Base-by-base conservation (phyloP, 2,113 vertebrate species). In the Potamarius usumacintae region DNA sequence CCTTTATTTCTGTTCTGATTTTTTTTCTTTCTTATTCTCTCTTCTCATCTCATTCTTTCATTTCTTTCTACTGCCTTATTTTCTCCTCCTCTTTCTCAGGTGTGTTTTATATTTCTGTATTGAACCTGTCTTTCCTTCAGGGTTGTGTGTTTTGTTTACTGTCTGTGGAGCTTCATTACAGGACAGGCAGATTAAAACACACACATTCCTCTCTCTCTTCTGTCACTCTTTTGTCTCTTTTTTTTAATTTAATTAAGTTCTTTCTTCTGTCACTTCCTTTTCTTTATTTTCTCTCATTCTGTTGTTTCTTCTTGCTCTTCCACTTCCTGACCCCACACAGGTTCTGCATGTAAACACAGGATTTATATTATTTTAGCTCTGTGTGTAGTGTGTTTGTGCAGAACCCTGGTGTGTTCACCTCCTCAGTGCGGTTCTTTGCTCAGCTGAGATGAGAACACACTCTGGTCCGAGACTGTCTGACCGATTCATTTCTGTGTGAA, bases 141-240 rank as follows among this genome's bases (percentile, higher is more conserved):
- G 72, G 4, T 2, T 20, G 34, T 81, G 77, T 57, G 55, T 52
- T 48, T 55, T 42, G 71, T 53, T 50, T 53, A 67, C 83, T 62
- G 77, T 79, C 85, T 85, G 65, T n/a, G 34, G 55, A 22, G 53
- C 78, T 63, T 76, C 18, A 82, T 82, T 84, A 88, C 87, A 80
- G 18, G 52, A n/a, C 77, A 76, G 14, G 22, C 27, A 27, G 62
- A 83, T 82, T 82, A 82, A 30, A 30, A 74, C n/a, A 83, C 67
- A 74, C n/a, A 83, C 67, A 88, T 81, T 85, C 78, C 48, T 22
- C 27, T 88, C 82, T 34, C 7, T n/a, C 18, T 60, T 87, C 82
- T 63, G 57, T 69, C 58, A 27, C 65, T 27, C 50, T 84, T 12
- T 42, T 65, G 34, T 65, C 53, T 79, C 53, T 88, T 72, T 42